Evolutionary conservation across 2,113 vertebrate genomes (phyloP), one percentile per base, ranked within the genome.

Genomic region (Gallinago jamesoni): DNA sequence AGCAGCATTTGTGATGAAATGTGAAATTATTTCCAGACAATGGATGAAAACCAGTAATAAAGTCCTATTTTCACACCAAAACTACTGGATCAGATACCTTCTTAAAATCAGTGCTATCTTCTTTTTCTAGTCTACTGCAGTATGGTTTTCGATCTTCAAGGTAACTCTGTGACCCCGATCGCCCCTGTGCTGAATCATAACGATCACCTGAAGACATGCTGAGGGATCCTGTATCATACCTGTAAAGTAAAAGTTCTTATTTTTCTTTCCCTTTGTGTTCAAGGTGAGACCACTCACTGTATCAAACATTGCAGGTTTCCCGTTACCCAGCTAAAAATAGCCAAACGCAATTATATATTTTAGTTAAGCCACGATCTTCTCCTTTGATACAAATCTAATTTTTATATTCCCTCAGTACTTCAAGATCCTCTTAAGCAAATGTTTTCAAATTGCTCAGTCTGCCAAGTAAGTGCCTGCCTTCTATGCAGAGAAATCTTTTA

Each of bases 41-140:
- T 14, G 87, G 21, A 74, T 14, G 64, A 47, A 66, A 68, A 94
- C 48, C 12, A 70, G 23, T 6, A 84, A 64, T 33, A 33, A 79
- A 81, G 6, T 84, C 90, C 68, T 60, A 62, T 55, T 89, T 85
- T 77, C 68, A 48, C 53, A 72, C 7, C 24, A 67, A 73, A 84
- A 33, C 78, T 81, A 79, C 9, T 74, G 70, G n/a, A 10, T 48
- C 63, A 90, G 84, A 86, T 98, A 99, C 99, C 99, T 99, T 99
- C 98, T 99, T 99, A 96, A 99, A 99, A 97, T 99, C 99, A 92
- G 98, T 98, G 97, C 98, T 93, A 94, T 99, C 99, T 66, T 99
- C 99, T 97, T 98, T 98, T 53, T 99, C 98, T 97, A 98, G 96
- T 75, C 98, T 98, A 96, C 98, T 99, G n/a, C 98, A 98, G 83